Evolutionary conservation across 1,140 invertebrate genomes (phyloP), one percentile per base, ranked within the genome.

Genomic region (Ptiloglossa arizonensis): DNA sequence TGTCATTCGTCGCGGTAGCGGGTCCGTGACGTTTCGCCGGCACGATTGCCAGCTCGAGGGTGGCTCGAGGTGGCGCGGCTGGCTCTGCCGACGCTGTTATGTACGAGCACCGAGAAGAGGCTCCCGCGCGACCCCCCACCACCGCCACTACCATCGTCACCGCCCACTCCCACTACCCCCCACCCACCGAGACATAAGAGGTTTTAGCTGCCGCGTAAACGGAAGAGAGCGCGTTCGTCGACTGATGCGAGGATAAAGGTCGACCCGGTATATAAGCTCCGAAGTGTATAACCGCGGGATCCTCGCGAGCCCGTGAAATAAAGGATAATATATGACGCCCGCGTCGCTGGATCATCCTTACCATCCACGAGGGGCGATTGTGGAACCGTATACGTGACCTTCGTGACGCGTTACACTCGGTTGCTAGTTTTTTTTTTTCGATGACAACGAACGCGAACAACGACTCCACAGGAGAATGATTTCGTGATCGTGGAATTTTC

Each of bases 1-100:
- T 60, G 59, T 70, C 79, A 71, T 63, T 80, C 66, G 72, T 82
- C 59, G 71, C 62, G 80, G 27, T 35, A 66, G 62, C 59, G 76
- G 70, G 64, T 41, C 76, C 48, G 50, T 76, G 73, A 76, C 73
- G 73, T 75, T 75, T 75, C 73, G 46, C 38, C 29, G 59, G 64
- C 64, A 68, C 52, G 73, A 75, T 75, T 75, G 73, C 64, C 29
- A 48, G 38, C 68, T 70, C 35, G 52, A 57, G 68, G 68, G 52
- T 74, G 64, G 52, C 50, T 70, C 74, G 67, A 62, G 56, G 63
- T 41, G 73, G 52, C 29, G 57, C 22, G 73, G 67, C n/a, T 22
- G 57, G 59, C n/a, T 38, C 5, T 46, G 63, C 38, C 57, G 73
- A 68, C 54, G 72, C 50, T 46, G 64, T 59, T 68, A 59, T 75